Evolutionary conservation across 2,888 invertebrate species (phyloP), one percentile per base, ranked within the genome.

Genomic region (Trissoscelio sp.): DNA sequence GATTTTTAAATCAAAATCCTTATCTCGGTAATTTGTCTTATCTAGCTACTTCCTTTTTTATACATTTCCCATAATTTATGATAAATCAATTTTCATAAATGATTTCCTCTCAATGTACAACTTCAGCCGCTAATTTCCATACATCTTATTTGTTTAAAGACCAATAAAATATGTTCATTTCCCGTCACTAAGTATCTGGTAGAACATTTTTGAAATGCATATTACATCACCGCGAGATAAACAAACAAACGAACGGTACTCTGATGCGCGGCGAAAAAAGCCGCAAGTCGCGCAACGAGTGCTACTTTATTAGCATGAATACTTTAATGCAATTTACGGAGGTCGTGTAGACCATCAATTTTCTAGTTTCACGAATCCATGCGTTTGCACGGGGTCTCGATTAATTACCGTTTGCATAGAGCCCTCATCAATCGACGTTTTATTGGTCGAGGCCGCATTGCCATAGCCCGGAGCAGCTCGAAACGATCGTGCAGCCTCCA

Each of bases 261-360:
- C 9, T 12, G 34, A 24, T 14, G 9, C 2, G 6, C n/a, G n/a
- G n/a, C n/a, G 24, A 24, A 18, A 46, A 62, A 46, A 51, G 28
- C 9, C 6, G 12, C 6, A 18, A 53, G 70, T 69, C 48, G 28
- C 39, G 18, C 39, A 70, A 57, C 42, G 64, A 77, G 67, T 39
- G 80, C 78, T 77, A 83, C 81, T 80, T 79, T 81, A 75, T 74
- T 74, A 70, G 79, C 58, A 79, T 84, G 42, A 46, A 82, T 79
- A 77, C 77, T 82, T 83, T 57, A 37, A 75, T 77, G 64, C 82
- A 83, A 83, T 83, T 81, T 83, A 79, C 72, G 75, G 74, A 77
- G 78, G 81, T 64, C 60, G 64, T 53, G 55, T 37, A 55, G 77
- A 46, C 77, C 75, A 79, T 83, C 78, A 79, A 82, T 83, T 83